Evolutionary conservation across 2,113 vertebrate genomes (phyloP).

Genomic region (Sciurus niger): DNA sequence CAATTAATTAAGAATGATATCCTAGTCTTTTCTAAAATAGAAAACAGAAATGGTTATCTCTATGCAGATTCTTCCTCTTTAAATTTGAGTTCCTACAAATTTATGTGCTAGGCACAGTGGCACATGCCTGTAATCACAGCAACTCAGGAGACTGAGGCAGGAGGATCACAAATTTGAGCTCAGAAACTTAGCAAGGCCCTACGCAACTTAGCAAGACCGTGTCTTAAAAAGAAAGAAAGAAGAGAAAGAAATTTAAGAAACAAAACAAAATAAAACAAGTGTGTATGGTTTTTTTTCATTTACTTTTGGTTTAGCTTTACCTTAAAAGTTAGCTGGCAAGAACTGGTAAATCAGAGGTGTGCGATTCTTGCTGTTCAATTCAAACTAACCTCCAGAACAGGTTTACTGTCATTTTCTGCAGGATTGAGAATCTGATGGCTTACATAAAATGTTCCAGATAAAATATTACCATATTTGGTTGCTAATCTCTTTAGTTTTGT

Average conservation of each 20-base stretch:
- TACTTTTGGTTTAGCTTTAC: neutral
- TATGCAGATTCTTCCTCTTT: neutral
- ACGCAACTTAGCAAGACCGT: no score
- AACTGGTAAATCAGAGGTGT: neutral
- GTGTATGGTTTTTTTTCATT: neutral
- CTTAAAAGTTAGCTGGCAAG: neutral
- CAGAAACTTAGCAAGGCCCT: no score
- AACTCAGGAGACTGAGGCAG: no score
- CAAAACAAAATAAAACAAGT: neutral
- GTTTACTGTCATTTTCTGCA: neutral
- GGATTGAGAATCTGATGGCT: neutral
- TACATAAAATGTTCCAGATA: neutral
- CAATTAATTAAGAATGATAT: constrained; percentile 31
- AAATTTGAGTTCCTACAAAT: neutral
- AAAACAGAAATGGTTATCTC: neutral
- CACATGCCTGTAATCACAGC: no score
- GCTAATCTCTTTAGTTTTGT: neutral
- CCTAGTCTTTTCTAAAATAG: neutral
- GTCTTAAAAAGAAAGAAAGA: no score
- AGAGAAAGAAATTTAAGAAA: no score
- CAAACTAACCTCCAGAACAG: neutral
- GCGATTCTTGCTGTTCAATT: neutral
- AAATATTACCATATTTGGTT: neutral
- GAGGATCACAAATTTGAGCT: no score
- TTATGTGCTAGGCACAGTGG: neutral